Percentiles rank a stretch among this genome's conserved stretches.
Evolutionary conservation across 1,140 invertebrate genomes (phyloP).

Genomic region (Temnothorax curvispinosus): DNA sequence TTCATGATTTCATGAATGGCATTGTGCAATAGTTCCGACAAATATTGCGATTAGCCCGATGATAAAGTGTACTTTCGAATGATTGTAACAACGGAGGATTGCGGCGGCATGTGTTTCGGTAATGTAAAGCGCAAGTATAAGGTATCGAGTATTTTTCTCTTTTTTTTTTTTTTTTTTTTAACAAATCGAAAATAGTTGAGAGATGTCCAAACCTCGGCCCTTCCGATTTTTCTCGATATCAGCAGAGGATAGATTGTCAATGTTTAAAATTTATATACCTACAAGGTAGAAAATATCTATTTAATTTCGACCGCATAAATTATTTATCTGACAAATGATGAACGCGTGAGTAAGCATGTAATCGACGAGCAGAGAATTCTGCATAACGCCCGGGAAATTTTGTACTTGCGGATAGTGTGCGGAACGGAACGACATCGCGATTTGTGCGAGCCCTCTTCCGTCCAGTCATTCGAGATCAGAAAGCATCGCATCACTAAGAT

Average conservation of each 20-base stretch:
- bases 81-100: constrained; percentile 49
- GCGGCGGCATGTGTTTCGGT: constrained; percentile 31
- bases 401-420: constrained; percentile 52
- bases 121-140: constrained; percentile 16
- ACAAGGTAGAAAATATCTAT: not conserved
- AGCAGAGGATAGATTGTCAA: not conserved
- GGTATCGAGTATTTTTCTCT: not conserved
- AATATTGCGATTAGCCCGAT: constrained; percentile 40
- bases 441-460: constrained; percentile 74
- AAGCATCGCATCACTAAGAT: constrained; percentile 58
- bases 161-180: not conserved
- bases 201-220: constrained; percentile 66
- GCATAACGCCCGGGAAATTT: not conserved
- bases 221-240: constrained; percentile 23
- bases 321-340: constrained; percentile 2
- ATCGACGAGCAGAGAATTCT: not conserved
- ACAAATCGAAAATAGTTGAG: constrained; percentile 3
- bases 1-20: constrained; percentile 41
- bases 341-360: not conserved
- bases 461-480: constrained; percentile 75
- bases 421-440: constrained; percentile 71
- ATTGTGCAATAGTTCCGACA: constrained; percentile 63
- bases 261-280: not conserved
- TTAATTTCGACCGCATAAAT: constrained; percentile 25
- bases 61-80: constrained; percentile 33